Conservation (phyloP, 2,113 vertebrate genomes). For the Megaceryle maxima region DNA sequence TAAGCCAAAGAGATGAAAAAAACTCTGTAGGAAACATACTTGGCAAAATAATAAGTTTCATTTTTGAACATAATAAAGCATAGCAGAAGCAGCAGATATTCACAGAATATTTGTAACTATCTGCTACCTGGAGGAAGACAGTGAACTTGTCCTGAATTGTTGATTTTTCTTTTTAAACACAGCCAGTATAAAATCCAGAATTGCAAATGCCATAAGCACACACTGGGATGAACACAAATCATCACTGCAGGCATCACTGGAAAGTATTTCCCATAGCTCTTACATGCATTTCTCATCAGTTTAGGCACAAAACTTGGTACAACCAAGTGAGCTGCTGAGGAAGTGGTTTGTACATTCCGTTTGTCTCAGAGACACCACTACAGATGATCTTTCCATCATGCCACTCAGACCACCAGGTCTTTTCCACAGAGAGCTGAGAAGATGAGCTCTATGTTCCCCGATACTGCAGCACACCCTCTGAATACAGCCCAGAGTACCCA, state of each 20-base stretch:
- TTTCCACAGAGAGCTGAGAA: background rate
- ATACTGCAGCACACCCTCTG: background rate
- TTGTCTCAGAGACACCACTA: background rate
- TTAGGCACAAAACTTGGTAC: background rate
- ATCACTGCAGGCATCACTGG: background rate
- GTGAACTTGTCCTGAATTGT: background rate
- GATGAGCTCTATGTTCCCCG: background rate
- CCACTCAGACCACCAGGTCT: background rate
- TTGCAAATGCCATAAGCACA: background rate
- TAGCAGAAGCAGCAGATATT: background rate
- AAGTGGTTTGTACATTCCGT: background rate
- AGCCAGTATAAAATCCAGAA: background rate
- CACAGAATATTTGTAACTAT: background rate
- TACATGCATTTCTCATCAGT: background rate
- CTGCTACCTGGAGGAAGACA: background rate
- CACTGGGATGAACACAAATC: background rate
- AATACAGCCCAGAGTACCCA: background rate
- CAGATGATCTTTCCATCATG: background rate
- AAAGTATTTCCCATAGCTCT: background rate
- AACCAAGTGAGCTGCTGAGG: background rate
- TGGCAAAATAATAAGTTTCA: background rate
- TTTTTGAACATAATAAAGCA: background rate
- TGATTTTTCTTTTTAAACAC: background rate
- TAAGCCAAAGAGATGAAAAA: background rate
- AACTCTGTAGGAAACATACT: background rate